Base-by-base conservation (phyloP, 2,888 invertebrate genomes). In the Orchestes rusci region DNA sequence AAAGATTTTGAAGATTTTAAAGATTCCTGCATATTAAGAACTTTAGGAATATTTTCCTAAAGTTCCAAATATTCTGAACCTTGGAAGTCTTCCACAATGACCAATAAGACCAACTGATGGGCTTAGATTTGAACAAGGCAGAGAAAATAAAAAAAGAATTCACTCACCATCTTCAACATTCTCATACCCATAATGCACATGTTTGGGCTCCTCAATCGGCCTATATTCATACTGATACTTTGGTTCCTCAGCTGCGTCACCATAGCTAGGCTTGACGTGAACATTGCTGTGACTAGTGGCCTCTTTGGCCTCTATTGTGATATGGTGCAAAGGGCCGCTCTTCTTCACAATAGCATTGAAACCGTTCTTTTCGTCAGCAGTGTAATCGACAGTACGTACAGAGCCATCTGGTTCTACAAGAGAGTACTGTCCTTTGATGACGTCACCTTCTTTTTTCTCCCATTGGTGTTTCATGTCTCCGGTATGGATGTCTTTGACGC, bases 341-440 rank as follows among this genome's bases (percentile, higher is more conserved):
- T 70, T 75, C 53, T 75, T 76, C 2, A 77, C 75, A 8, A 73
- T 67, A 16, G 77, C 77, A 55, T 73, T 73, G 52, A 79, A 78
- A 18, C 77, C 77, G 36, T 66, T 69, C 38, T 73, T 69, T 7
- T 75, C 73, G 41, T 75, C 75, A 15, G 77, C 74, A 17, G 76
- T 74, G 60, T 79, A 79, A 54, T 78, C 73, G 17, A 79, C 79
- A 28, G 73, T 71, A 55, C 78, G 70, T 46, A 75, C 69, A 34
- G 76, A 72, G 35, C 82, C 82, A 58, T 81, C 82, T 27, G 81
- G 76, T 62, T 82, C 81, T 36, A 82, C 61, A 15, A 82, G 69
- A 55, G 80, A 81, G 61, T 83, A 83, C 60, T 76, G 75, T 58
- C 78, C 79, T 67, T 72, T 74, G 18, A 79, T 74, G 53, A 69